Conservation (phyloP, 2,888 invertebrate species). For the Lasioglossum marginatum region DNA sequence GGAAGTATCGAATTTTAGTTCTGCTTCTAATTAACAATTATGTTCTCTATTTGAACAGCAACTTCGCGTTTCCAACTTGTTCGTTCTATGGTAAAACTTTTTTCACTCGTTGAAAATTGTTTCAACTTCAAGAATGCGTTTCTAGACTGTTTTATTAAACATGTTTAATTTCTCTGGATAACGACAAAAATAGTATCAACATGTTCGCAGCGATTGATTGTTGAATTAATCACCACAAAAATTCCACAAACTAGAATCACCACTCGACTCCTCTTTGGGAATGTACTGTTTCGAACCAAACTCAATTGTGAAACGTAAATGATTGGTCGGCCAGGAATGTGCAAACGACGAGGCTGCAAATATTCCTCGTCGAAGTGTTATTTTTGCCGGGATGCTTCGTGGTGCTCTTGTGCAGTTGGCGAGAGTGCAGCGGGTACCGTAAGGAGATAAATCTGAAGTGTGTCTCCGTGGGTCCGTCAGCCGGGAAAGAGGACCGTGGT, state of each 20-base stretch:
- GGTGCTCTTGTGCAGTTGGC: not conserved
- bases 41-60: not conserved
- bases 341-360: not conserved
- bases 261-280: not conserved
- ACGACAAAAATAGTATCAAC: not conserved
- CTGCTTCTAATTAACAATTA: conserved; percentile 26
- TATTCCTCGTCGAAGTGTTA: not conserved
- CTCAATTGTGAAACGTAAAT: not conserved
- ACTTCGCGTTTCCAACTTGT: not conserved
- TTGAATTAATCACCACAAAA: not conserved
- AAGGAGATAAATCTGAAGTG: conserved; percentile 14
- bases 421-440: not conserved
- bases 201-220: not conserved
- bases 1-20: not conserved
- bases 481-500: conserved; percentile 31
- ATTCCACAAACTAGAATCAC: not conserved
- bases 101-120: not conserved
- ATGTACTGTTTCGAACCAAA: not conserved
- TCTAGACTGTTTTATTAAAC: not conserved
- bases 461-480: not conserved
- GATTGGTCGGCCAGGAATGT: not conserved
- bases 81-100: not conserved
- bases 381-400: not conserved
- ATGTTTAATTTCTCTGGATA: not conserved
- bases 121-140: not conserved